These are phyloP conservation scores for Melanotaenia boesemani DNA, from an alignment of 2,797 vertebrate species.

Conservation along the genomic window DNA sequence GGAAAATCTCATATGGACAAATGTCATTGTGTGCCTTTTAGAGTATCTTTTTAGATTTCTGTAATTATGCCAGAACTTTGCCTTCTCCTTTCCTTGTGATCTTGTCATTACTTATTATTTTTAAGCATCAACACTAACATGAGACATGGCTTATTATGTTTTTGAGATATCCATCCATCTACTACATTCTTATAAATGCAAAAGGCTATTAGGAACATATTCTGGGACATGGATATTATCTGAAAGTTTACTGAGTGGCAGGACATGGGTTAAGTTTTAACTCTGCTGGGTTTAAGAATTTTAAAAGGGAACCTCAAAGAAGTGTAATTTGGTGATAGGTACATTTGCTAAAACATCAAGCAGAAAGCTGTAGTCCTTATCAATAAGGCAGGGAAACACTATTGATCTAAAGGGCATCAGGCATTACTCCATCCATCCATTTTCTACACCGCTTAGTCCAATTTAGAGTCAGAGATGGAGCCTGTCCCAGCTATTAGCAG, in stretches of 20 bases:
- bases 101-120: background rate
- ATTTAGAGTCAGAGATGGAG: too few species aligned
- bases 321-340: too few species aligned
- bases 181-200: too few species aligned
- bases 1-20: background rate
- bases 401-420: background rate
- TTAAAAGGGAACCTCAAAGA: too few species aligned
- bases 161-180: too few species aligned
- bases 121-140: background rate
- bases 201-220: too few species aligned
- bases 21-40: background rate
- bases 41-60: background rate
- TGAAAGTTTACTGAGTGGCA: too few species aligned
- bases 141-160: background rate
- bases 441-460: too few species aligned
- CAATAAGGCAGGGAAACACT: background rate
- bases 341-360: background rate
- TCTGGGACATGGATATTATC: too few species aligned
- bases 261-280: too few species aligned
- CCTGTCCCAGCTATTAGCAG: too few species aligned
- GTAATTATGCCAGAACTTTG: background rate
- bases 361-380: background rate
- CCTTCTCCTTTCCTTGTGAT: background rate
- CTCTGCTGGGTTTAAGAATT: too few species aligned
- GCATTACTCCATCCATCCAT: background rate